These are phyloP conservation scores for Microcebus murinus DNA, from an alignment of 2,113 vertebrate species.

Conservation along the genomic window DNA sequence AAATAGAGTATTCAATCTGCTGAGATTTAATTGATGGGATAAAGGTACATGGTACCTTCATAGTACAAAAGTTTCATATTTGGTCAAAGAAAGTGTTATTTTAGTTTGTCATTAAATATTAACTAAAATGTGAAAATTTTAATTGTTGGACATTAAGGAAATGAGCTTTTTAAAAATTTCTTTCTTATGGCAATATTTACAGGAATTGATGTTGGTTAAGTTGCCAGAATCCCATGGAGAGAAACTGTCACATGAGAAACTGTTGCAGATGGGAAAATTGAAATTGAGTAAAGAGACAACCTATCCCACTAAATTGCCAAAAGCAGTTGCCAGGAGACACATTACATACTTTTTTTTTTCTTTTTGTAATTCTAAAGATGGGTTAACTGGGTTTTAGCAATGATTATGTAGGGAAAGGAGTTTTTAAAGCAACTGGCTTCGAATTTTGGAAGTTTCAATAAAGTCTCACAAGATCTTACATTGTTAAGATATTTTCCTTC, in stretches of 20 bases:
- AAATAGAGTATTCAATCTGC: neutral
- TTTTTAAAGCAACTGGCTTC: neutral
- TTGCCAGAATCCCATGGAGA: slow-evolving; percentile 61
- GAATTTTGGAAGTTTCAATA: neutral
- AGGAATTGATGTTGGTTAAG: neutral
- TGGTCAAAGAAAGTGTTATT: neutral
- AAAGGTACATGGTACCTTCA: neutral
- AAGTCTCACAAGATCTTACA: neutral
- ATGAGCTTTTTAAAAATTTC: neutral
- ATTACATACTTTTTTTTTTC: neutral
- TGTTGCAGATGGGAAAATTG: slow-evolving; percentile 65
- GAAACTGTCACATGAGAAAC: slow-evolving; percentile 68
- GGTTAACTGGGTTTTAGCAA: neutral
- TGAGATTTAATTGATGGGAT: neutral
- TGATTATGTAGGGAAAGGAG: neutral
- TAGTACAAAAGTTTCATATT: neutral
- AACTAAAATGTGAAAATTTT: neutral
- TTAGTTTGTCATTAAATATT: neutral
- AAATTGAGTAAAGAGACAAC: slow-evolving; percentile 67
- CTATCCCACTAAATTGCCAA: neutral
- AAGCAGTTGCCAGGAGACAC: neutral
- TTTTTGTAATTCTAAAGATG: neutral
- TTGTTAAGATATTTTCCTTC: neutral
- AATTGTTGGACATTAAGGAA: neutral
- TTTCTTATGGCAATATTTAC: neutral